Conservation (phyloP, 2,888 invertebrate species). For the Andrena chrysosceles region DNA sequence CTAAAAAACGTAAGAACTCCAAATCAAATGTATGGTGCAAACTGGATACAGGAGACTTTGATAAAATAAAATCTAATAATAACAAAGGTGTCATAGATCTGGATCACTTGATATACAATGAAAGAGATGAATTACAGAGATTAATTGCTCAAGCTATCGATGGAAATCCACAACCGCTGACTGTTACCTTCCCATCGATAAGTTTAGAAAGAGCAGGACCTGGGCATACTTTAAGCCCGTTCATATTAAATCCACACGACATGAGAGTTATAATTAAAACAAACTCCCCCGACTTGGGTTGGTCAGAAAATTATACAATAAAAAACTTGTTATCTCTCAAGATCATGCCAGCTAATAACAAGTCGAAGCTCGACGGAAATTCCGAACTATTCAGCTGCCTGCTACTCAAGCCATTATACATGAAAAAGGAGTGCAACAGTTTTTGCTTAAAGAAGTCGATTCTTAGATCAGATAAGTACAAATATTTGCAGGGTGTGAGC, state of each 20-base stretch:
- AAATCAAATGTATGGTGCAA: constrained; percentile 68
- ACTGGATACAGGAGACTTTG: constrained; percentile 57
- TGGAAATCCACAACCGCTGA: constrained; percentile 73
- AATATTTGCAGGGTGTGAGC: constrained; percentile 87
- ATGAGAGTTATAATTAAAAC: constrained; percentile 85
- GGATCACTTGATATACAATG: constrained; percentile 78
- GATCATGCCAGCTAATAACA: constrained; percentile 83
- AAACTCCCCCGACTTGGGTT: constrained; percentile 82
- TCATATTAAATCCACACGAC: constrained; percentile 82
- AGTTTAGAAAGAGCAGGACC: constrained; percentile 79
- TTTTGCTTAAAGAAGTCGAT: constrained; percentile 80
- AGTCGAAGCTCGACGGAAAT: constrained; percentile 83
- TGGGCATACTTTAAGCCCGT: constrained; percentile 79
- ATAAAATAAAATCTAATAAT: constrained; percentile 59
- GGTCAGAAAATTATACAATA: constrained; percentile 84
- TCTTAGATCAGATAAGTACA: constrained; percentile 86
- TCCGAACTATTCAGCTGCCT: constrained; percentile 86
- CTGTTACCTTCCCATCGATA: constrained; percentile 79
- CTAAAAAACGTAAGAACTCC: constrained; percentile 67
- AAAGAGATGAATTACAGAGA: constrained; percentile 76
- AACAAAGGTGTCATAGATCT: constrained; percentile 77
- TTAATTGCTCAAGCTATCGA: constrained; percentile 74
- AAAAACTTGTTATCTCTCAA: constrained; percentile 85
- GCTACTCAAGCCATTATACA: constrained; percentile 85
- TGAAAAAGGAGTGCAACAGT: constrained; percentile 77